Evolutionary conservation across 2,888 invertebrate species (phyloP), one percentile per base, ranked within the genome.

Genomic region (Pachydiplax longipennis): DNA sequence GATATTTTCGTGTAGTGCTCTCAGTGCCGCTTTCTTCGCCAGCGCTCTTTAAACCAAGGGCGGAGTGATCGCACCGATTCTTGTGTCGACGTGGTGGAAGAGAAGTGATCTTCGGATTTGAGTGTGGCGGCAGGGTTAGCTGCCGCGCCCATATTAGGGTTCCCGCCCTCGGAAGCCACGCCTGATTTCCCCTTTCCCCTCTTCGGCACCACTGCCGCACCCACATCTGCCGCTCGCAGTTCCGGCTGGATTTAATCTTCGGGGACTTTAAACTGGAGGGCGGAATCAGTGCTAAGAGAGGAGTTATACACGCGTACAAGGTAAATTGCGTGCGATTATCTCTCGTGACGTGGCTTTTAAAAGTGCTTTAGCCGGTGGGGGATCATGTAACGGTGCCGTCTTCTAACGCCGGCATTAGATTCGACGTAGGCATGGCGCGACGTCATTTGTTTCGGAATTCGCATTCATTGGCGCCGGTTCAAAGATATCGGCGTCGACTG

Each of bases 91-190:
- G 25, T 6, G n/a, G 58, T 37, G 35, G 35, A 35, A 53, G 65
- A 40, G 22, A 37, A 10, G 44, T 44, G 44, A 18, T n/a, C 37
- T n/a, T 87, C n/a, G 15, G 40, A n/a, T 87, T 82, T 82, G 25
- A 22, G 61, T 61, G 15, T 31, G 10, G 58, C n/a, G 87, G 37
- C 61, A 37, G 35, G 87, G 87, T 87, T n/a, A 31, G 40, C 37
- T 61, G 87, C 87, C 87, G 87, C 87, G 87, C 87, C 87, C 87
- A 87, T 87, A 87, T 87, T 58, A 83, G 83, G 83, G 83, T 83
- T 87, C 87, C 87, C 87, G 87, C 87, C 61, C 87, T 37, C 35
- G 37, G 31, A 18, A 65, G 87, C 87, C 87, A 61, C 87, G 87
- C 87, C 87, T 87, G 87, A 58, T n/a, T 35, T n/a, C 87, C 58